Conservation (phyloP, 2,888 invertebrate species). For the Tupiocoris notatus region DNA sequence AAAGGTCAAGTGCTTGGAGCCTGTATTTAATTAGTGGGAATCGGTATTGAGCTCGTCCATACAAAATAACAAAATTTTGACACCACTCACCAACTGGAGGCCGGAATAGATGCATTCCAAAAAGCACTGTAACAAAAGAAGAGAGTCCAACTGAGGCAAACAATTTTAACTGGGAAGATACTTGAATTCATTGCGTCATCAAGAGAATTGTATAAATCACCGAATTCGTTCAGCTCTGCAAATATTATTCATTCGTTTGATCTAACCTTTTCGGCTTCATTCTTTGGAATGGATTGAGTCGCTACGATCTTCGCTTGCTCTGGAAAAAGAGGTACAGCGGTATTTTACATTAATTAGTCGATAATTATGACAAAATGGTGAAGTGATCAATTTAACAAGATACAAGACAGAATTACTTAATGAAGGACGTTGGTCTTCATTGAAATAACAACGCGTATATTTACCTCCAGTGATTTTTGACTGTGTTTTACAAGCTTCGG, state of each 20-base stretch:
- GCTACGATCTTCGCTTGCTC: conserved; percentile 47
- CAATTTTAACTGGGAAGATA: too few relatives aligned
- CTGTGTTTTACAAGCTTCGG: conserved; percentile 45
- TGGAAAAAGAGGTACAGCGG: conserved; percentile 39
- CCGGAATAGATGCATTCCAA: conserved; percentile 50
- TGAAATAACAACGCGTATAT: too few relatives aligned
- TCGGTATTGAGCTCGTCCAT: neutral
- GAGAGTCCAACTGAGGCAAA: too few relatives aligned
- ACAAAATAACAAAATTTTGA: neutral
- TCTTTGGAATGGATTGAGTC: conserved; percentile 46
- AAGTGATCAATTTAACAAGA: neutral
- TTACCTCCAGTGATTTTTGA: conserved; percentile 45
- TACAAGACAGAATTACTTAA: too few relatives aligned
- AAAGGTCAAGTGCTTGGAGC: too few relatives aligned
- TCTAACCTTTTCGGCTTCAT: conserved; percentile 47
- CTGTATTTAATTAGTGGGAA: too few relatives aligned
- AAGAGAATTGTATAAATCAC: too few relatives aligned
- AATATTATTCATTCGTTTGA: neutral
- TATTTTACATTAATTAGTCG: neutral
- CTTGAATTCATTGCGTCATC: too few relatives aligned
- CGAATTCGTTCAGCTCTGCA: too few relatives aligned
- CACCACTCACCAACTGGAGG: conserved; percentile 48
- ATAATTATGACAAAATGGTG: neutral
- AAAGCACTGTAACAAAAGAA: conserved; percentile 47
- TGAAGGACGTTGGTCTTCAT: too few relatives aligned